Evolutionary conservation across 2,113 vertebrate species (phyloP).

Genomic region (Cavia porcellus): DNA sequence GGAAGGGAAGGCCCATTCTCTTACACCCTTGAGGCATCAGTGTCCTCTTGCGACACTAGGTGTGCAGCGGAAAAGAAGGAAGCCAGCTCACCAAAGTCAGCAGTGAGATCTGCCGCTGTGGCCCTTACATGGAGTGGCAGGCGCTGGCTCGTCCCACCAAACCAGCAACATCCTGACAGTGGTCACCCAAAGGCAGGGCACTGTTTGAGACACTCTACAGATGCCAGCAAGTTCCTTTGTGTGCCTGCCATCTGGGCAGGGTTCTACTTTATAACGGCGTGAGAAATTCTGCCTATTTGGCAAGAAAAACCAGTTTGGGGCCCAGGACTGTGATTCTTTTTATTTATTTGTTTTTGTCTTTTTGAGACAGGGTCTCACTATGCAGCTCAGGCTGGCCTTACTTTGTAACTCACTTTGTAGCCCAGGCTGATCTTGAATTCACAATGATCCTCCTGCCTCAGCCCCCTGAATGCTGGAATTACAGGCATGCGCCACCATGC

Average conservation of each 20-base stretch:
- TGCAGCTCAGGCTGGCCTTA: too few relatives aligned
- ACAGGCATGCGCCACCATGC: too few relatives aligned
- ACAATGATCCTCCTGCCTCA: too few relatives aligned
- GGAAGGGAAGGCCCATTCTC: background rate
- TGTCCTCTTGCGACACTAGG: fast-evolving
- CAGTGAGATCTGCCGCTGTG: background rate
- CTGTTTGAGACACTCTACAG: background rate
- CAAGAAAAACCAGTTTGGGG: background rate
- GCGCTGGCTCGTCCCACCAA: background rate
- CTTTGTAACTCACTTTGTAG: too few relatives aligned
- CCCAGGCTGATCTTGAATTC: too few relatives aligned
- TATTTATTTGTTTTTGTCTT: too few relatives aligned
- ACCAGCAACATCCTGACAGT: background rate
- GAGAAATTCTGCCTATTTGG: background rate
- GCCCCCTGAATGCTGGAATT: too few relatives aligned
- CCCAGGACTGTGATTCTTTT: background rate
- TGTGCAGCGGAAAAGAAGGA: background rate
- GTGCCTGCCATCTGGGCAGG: background rate
- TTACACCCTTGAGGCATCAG: background rate
- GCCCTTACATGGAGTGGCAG: background rate
- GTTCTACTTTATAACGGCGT: background rate
- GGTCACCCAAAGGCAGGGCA: background rate
- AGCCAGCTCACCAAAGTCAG: background rate
- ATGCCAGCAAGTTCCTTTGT: background rate
- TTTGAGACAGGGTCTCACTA: too few relatives aligned